Percentiles rank a stretch among this genome's conserved stretches.
These are phyloP conservation scores for Lochmaea crataegi DNA, from an alignment of 2,888 invertebrate species.

Conservation along the genomic window DNA sequence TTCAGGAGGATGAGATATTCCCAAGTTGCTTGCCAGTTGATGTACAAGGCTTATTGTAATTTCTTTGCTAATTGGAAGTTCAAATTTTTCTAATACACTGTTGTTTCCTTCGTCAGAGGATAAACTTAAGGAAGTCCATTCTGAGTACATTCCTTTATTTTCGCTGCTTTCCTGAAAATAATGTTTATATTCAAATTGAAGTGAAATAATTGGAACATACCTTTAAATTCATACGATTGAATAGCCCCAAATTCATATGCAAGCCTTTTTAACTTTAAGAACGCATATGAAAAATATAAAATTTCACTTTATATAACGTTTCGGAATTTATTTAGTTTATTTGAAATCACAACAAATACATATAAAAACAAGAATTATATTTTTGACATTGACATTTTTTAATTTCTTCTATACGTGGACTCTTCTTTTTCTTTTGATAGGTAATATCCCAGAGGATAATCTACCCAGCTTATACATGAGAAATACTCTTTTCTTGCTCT, in stretches of 20 bases:
- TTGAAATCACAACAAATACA: neutral
- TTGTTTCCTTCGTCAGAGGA: conserved; percentile 71
- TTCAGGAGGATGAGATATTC: conserved; percentile 82
- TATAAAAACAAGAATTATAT: too few species aligned
- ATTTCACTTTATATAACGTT: neutral
- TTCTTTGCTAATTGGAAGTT: conserved; percentile 78
- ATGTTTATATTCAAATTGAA: conserved; percentile 7
- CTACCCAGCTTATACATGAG: too few species aligned
- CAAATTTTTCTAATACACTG: conserved; percentile 84
- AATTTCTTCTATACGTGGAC: too few species aligned
- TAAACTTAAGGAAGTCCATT: conserved; percentile 82
- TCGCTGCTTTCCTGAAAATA: conserved; percentile 69
- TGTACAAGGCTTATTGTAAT: conserved; percentile 85
- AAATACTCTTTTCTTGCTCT: too few species aligned
- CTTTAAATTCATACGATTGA: conserved; percentile 84
- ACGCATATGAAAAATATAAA: neutral
- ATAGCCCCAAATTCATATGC: conserved; percentile 84
- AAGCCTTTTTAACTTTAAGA: conserved; percentile 40
- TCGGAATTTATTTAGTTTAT: neutral
- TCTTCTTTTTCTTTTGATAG: too few species aligned
- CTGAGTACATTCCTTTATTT: conserved; percentile 83
- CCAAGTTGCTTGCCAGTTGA: conserved; percentile 78
- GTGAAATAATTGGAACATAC: conserved; percentile 61
- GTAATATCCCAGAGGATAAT: too few species aligned
- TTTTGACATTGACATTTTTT: too few species aligned